phyloP scores from a whole-genome alignment of 2,797 vertebrate species.

The Notamacropus eugenii region DNA sequence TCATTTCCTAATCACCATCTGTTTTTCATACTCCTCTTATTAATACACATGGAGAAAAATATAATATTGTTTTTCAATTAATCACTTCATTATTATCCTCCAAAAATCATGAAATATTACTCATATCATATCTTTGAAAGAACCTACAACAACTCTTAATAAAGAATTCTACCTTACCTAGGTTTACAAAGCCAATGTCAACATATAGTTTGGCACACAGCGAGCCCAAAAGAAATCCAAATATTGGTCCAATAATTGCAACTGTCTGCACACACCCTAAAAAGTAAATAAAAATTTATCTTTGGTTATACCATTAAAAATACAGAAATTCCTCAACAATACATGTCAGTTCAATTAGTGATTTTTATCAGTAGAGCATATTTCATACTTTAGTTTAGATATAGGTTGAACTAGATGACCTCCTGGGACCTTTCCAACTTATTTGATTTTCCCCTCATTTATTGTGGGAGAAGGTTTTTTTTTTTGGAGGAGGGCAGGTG shows the following conservation, averaged over 20 bases:
- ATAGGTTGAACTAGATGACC: not conserved
- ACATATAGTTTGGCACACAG: slow-evolving; percentile 96
- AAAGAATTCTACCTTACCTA: slow-evolving; percentile 88
- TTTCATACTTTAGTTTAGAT: not conserved
- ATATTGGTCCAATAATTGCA: slow-evolving; percentile 95
- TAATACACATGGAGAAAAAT: not conserved
- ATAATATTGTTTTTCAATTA: not conserved
- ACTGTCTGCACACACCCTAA: slow-evolving; percentile 95
- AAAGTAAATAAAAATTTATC: slow-evolving; percentile 48
- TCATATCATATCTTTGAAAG: slow-evolving; percentile 1
- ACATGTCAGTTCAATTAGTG: slow-evolving; percentile 12
- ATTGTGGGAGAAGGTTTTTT: slow-evolving; percentile 31
- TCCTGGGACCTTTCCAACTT: not conserved
- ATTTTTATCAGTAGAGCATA: slow-evolving; percentile 32
- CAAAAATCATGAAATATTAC: slow-evolving; percentile 36
- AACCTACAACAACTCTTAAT: not conserved
- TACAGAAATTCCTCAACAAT: slow-evolving; percentile 37
- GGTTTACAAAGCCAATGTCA: slow-evolving; percentile 93
- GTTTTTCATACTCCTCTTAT: slow-evolving; percentile 38
- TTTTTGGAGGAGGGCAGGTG: too few species aligned
- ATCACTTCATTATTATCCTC: slow-evolving; percentile 3
- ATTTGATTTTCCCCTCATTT: slow-evolving; percentile 11
- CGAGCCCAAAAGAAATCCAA: slow-evolving; percentile 95
- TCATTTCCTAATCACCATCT: not conserved
- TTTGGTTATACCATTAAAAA: slow-evolving; percentile 31